phyloP scores from a whole-genome alignment of 2,113 vertebrate species.

The Gopherus flavomarginatus region DNA sequence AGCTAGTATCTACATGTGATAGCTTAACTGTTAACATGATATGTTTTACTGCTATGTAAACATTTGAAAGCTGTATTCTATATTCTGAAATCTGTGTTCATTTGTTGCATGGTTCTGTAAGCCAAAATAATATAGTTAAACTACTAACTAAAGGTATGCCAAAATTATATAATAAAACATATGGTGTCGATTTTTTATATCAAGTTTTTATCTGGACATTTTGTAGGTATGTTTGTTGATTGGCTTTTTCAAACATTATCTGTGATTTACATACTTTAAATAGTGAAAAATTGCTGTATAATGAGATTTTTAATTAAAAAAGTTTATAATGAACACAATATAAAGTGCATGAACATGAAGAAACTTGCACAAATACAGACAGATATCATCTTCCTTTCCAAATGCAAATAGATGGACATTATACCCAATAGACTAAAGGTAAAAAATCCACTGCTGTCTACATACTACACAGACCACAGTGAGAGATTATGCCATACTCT shows the following conservation, averaged over 20 bases:
- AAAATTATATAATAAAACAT: slow-evolving; percentile 38
- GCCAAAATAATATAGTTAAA: slow-evolving; percentile 21
- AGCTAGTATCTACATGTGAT: background rate
- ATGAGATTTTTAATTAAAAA: slow-evolving; percentile 61
- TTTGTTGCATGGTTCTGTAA: slow-evolving; percentile 38
- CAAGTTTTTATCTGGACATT: slow-evolving; percentile 46
- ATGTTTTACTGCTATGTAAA: slow-evolving; percentile 9
- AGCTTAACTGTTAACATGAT: background rate
- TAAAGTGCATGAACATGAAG: background rate
- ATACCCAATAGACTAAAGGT: too few relatives aligned
- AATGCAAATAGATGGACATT: too few relatives aligned
- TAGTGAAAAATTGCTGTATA: slow-evolving; percentile 17
- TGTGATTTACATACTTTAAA: slow-evolving; percentile 10
- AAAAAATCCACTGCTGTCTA: too few relatives aligned
- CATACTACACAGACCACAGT: too few relatives aligned
- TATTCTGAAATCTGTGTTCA: slow-evolving; percentile 14
- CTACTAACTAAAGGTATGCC: slow-evolving; percentile 14
- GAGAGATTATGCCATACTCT: too few relatives aligned
- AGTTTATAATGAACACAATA: slow-evolving; percentile 32
- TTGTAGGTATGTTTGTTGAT: slow-evolving; percentile 37
- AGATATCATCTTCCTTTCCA: too few relatives aligned
- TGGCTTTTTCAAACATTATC: slow-evolving; percentile 25
- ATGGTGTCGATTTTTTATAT: slow-evolving; percentile 39
- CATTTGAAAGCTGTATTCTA: slow-evolving; percentile 34
- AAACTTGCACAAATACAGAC: too few relatives aligned